Evolutionary conservation across 2,797 vertebrate genomes (phyloP).

Genomic region (Zenarchopterus dispar): DNA sequence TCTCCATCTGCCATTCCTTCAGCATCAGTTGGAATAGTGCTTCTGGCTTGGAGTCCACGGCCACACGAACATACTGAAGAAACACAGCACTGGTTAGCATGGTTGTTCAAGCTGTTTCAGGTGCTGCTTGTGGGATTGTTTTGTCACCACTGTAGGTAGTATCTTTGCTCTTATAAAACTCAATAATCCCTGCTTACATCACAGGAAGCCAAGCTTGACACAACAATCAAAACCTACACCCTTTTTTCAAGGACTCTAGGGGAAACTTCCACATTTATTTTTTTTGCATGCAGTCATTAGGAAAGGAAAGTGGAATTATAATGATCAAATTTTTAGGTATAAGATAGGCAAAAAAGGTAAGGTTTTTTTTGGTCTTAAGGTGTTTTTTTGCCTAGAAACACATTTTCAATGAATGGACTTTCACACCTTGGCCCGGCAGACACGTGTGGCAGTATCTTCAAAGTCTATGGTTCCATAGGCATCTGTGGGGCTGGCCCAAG

Average conservation of each 20-base stretch:
- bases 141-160: slow-evolving; percentile 14
- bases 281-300: not conserved
- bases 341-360: not conserved
- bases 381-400: not conserved
- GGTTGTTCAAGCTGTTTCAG: not conserved
- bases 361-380: not conserved
- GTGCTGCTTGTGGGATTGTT: slow-evolving; percentile 7
- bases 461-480: slow-evolving; percentile 94
- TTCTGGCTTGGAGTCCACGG: slow-evolving; percentile 89
- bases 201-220: slow-evolving; percentile 22
- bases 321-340: not conserved
- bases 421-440: slow-evolving; percentile 93
- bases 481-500: slow-evolving; percentile 88
- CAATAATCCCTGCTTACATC: slow-evolving; percentile 7
- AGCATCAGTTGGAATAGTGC: slow-evolving; percentile 90
- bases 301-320: not conserved
- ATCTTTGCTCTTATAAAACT: slow-evolving; percentile 22
- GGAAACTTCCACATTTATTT: not conserved
- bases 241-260: not conserved
- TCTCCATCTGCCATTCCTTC: slow-evolving; percentile 95
- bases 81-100: slow-evolving; percentile 9
- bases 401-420: not conserved
- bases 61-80: slow-evolving; percentile 90
- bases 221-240: slow-evolving; percentile 12
- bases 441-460: slow-evolving; percentile 89